Percentiles rank a stretch among this genome's conserved stretches.
Evolutionary conservation across 2,888 invertebrate genomes (phyloP).

Genomic region (Lysandra bellargus): DNA sequence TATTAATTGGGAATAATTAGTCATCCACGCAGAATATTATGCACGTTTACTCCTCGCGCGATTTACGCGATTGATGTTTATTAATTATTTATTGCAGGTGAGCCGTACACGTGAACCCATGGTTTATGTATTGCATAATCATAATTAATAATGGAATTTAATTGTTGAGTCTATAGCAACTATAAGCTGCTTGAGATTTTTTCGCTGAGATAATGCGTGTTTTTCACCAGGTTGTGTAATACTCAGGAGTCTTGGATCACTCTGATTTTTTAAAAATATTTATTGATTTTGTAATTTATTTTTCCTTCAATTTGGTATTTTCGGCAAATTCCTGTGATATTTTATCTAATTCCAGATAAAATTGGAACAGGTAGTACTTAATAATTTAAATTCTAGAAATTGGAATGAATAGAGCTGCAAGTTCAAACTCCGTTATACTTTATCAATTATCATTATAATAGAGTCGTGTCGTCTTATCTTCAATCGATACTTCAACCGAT

Average conservation of each 20-base stretch:
- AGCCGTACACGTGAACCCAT: conserved; percentile 39
- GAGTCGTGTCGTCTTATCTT: conserved; percentile 12
- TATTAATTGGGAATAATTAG: conserved; percentile 42
- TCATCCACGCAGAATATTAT: conserved; percentile 55
- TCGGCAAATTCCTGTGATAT: no score
- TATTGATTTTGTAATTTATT: no score
- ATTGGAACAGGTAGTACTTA: not conserved
- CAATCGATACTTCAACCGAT: conserved; percentile 15
- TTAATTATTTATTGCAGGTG: conserved; percentile 34
- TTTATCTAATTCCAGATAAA: no score
- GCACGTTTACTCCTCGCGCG: conserved; percentile 57
- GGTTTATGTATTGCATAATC: conserved; percentile 29
- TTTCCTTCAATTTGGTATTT: no score
- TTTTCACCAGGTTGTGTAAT: not conserved
- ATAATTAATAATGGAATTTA: conserved; percentile 22
- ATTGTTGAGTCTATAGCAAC: conserved; percentile 3
- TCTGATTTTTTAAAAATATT: no score
- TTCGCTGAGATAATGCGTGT: not conserved
- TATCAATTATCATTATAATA: not conserved
- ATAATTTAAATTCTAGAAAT: not conserved
- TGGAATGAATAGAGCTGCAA: not conserved
- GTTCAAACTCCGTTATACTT: not conserved
- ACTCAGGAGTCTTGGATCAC: no score
- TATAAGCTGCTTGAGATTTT: not conserved
- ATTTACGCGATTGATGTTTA: conserved; percentile 34